phyloP scores from a whole-genome alignment of 1,140 invertebrate species.

The Aphelenchoides besseyi region DNA sequence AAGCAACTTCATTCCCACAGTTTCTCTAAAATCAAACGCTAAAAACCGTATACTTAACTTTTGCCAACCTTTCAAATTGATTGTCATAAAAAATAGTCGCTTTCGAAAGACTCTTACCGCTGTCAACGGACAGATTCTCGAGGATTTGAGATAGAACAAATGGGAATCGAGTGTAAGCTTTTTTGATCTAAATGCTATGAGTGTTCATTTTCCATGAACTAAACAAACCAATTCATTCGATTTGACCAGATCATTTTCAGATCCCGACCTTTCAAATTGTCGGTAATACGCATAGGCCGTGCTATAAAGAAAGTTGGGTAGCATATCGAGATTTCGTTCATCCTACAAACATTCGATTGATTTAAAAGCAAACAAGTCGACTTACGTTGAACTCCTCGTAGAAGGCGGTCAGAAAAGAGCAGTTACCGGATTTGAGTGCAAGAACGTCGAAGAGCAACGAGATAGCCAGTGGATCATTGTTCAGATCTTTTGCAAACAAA shows the following conservation, averaged over 20 bases:
- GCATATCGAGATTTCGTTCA: slow-evolving; percentile 39
- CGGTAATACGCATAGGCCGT: slow-evolving; percentile 39
- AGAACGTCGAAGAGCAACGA: slow-evolving; percentile 42
- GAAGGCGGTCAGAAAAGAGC: slow-evolving; percentile 35
- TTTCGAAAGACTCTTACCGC: slow-evolving; percentile 10
- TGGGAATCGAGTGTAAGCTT: slow-evolving; percentile 38
- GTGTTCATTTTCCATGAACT: no score
- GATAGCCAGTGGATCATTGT: slow-evolving; percentile 42
- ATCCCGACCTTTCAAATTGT: slow-evolving; percentile 27
- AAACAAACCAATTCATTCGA: slow-evolving; percentile 8
- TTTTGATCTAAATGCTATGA: slow-evolving; percentile 25
- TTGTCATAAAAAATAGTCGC: not conserved
- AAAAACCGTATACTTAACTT: not conserved
- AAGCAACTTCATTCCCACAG: slow-evolving; percentile 33
- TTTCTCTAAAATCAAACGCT: slow-evolving; percentile 32
- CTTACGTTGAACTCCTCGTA: slow-evolving; percentile 35
- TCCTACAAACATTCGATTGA: slow-evolving; percentile 29
- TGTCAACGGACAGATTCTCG: not conserved
- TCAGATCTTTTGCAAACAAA: slow-evolving; percentile 37
- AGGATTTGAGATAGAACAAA: not conserved
- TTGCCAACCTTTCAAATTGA: not conserved
- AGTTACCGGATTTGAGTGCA: slow-evolving; percentile 38
- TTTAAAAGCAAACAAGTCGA: slow-evolving; percentile 18
- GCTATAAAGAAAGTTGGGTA: slow-evolving; percentile 47
- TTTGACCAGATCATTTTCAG: slow-evolving; percentile 20